Evolutionary conservation across 2,888 invertebrate genomes (phyloP), one percentile per base, ranked within the genome.

Genomic region (Amblyjoppa proteus): DNA sequence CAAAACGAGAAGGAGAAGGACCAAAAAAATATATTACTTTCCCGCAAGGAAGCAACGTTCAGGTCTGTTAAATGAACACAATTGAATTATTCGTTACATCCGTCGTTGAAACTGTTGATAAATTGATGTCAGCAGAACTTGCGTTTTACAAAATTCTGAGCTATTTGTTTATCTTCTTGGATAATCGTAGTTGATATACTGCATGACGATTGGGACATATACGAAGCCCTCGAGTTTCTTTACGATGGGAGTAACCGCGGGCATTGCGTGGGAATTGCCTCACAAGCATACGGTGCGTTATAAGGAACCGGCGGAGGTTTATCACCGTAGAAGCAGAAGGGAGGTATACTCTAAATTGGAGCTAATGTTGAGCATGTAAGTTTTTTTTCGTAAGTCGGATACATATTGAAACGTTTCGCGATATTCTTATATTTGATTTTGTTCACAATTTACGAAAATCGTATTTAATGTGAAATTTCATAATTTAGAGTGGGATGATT

Each of bases 181-280:
- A 77, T 41, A 28, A 58, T 82, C 75, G 5, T 87, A 94, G 94
- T 82, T 94, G 95, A 96, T 97, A 86, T 96, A 96, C 90, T 96
- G 96, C 91, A 90, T 95, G 75, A 96, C 96, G 0, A 95, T 95
- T 86, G 95, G 95, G 0, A 94, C 95, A 56, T 91, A 95, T 76
- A 91, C 94, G 1, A 88, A 93, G 0, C 96, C 96, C 2, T 95
- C 95, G 0, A 95, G 95, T 83, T 95, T 96, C 69, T 95, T 97
- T 85, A 95, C 97, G 11, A 94, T 96, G 89, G 97, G 97, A 0
- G 95, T 96, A 71, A 97, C 97, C 0, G 97, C 97, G 0, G 97
- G 97, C 0, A 93, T 97, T 89, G 97, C 97, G 2, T 97, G 96
- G 95, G 96, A 97, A 90, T 92, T 97, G 64, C 97, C 97, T 0